These are phyloP conservation scores for Fragum whitleyi DNA, from an alignment of 2,888 invertebrate species.

Conservation along the genomic window DNA sequence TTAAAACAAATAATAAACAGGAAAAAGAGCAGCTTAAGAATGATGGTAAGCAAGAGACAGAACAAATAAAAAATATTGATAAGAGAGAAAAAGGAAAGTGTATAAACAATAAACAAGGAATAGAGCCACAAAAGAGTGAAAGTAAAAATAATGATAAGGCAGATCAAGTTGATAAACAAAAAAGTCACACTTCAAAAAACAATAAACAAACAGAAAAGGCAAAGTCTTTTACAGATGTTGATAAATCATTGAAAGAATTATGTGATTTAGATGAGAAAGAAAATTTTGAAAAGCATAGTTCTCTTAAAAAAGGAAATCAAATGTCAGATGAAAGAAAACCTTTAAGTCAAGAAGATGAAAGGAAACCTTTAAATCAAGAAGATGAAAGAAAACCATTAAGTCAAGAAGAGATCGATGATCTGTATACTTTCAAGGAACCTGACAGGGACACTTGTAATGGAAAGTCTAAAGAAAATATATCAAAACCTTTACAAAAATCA, in stretches of 20 bases:
- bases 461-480: background rate
- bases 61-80: background rate
- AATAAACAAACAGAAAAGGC: conserved; percentile 2
- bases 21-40: background rate
- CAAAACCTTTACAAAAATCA: background rate
- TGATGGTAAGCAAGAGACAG: background rate
- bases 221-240: conserved; percentile 46
- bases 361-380: background rate
- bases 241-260: conserved; percentile 54
- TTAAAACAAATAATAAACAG: background rate
- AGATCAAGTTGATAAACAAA: background rate
- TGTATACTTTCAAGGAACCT: conserved; percentile 31
- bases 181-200: background rate
- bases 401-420: conserved; percentile 20
- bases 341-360: conserved; percentile 18
- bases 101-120: background rate
- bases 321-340: background rate
- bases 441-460: background rate
- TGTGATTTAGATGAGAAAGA: conserved; percentile 41
- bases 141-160: background rate
- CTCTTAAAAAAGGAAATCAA: background rate
- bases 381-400: conserved; percentile 4
- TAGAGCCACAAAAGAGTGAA: background rate
- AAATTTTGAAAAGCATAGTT: background rate
- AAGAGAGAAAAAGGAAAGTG: background rate